Base-by-base conservation (phyloP, 2,113 vertebrate species). In the Ptilorrhoa leucosticta region DNA sequence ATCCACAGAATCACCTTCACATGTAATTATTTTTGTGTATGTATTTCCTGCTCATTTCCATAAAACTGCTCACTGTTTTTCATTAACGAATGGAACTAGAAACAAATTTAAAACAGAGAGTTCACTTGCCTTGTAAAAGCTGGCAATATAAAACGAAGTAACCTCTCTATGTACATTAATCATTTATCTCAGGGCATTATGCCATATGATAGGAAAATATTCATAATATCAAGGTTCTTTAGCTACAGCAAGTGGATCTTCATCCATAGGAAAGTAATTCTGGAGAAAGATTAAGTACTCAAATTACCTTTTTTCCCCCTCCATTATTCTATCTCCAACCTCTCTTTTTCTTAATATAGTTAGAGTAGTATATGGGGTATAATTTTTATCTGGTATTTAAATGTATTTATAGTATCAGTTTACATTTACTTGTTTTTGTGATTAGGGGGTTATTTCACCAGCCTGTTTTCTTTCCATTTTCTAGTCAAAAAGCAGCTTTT, bases 41-140 rank as follows among this genome's bases (percentile, higher is more conserved):
- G 39, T 16, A 11, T 89, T 83, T 85, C 30, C 66, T 80, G 54
- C 58, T 93, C 35, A 19, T 77, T 70, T 50, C 39, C 42, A 70
- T 93, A 47, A 86, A 90, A 66, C 11, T 51, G 13, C 20, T 75
- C 63, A 37, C 80, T 88, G 66, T 31, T 90, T 94, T 93, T 84
- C 30, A 31, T 68, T 78, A 94, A 60, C 0, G 6, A 88, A 66
- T 15, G n/a, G 63, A 86, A 79, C 19, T 1, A 3, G 72, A 92
- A 83, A 37, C 31, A 86, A 73, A 66, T 50, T 85, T 83, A 73
- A 92, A 84, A n/a, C 12, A 48, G 30, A 77, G 53, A 40, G 33
- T 77, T 94, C 15, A 75, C 80, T 65, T 85, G 27, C 80, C 78
- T 66, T 58, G 11, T 26, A 44, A 83, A 85, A 79, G 21, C 2